Evolutionary conservation across 2,888 invertebrate genomes (phyloP).

Genomic region (Callyntrura guangdongensis): DNA sequence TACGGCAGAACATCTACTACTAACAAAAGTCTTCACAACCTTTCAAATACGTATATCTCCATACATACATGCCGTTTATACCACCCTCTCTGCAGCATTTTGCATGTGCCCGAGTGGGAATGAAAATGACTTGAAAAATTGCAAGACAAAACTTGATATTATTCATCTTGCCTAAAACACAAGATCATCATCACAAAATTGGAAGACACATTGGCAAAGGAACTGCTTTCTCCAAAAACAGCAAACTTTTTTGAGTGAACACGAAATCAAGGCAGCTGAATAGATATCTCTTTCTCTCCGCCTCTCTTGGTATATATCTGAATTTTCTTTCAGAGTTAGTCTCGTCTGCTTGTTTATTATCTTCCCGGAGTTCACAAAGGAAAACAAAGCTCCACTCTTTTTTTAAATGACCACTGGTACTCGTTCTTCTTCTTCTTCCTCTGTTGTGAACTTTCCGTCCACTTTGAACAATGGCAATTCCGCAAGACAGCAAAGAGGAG

Average conservation of each 20-base stretch:
- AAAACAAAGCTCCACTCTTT: background rate
- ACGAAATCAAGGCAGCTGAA: background rate
- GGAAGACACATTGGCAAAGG: too few relatives aligned
- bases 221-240: too few relatives aligned
- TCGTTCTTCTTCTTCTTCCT: too few relatives aligned
- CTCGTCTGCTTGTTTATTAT: conserved; percentile 23
- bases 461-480: conserved; percentile 29
- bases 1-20: too few relatives aligned
- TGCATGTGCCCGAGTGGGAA: background rate
- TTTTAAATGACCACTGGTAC: conserved; percentile 29
- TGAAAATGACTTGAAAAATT: background rate
- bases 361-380: background rate
- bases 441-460: conserved; percentile 27
- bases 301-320: background rate
- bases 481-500: too few relatives aligned
- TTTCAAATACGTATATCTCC: too few relatives aligned
- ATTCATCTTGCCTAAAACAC: conserved; percentile 28
- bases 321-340: background rate
- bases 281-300: too few relatives aligned
- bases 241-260: background rate
- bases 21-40: too few relatives aligned
- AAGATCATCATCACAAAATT: too few relatives aligned
- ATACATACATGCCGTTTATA: too few relatives aligned
- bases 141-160: conserved; percentile 13
- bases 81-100: too few relatives aligned